phyloP scores from a whole-genome alignment of 2,113 vertebrate genomes.

The Amia ocellicauda region DNA sequence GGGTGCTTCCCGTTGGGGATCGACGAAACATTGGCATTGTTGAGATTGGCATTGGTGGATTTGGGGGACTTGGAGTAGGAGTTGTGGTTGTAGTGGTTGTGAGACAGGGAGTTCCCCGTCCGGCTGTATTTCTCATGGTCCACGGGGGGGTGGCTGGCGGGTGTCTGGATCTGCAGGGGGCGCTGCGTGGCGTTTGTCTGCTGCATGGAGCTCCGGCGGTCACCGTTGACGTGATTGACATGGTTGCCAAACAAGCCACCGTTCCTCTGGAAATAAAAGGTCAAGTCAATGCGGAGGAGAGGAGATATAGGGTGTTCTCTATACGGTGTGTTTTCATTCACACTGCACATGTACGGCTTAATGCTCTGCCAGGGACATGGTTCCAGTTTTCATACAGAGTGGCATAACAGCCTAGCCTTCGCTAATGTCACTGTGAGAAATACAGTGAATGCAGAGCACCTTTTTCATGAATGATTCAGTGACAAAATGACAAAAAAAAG shows the following conservation, averaged over 20 bases:
- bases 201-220: constrained; percentile 80
- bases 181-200: constrained; percentile 96
- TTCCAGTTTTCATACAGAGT: too few species aligned
- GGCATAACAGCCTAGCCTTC: too few species aligned
- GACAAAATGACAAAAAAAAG: constrained; percentile 5
- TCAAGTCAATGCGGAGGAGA: constrained; percentile 42
- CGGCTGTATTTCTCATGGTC: constrained; percentile 77
- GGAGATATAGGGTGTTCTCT: not conserved
- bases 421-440: constrained; percentile 1
- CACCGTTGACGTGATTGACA: constrained; percentile 87
- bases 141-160: constrained; percentile 81
- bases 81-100: constrained; percentile 84
- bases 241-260: constrained; percentile 96
- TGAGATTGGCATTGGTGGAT: constrained; percentile 97
- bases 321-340: too few species aligned
- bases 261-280: constrained; percentile 81
- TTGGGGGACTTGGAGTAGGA: constrained; percentile 87
- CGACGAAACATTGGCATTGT: constrained; percentile 95
- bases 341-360: too few species aligned
- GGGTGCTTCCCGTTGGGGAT: constrained; percentile 80
- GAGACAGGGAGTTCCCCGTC: constrained; percentile 83
- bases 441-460: not conserved
- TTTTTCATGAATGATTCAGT: not conserved
- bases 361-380: too few species aligned
- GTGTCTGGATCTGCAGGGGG: constrained; percentile 92